Conservation (phyloP, 2,113 vertebrate species). For the Corythaeola cristata region DNA sequence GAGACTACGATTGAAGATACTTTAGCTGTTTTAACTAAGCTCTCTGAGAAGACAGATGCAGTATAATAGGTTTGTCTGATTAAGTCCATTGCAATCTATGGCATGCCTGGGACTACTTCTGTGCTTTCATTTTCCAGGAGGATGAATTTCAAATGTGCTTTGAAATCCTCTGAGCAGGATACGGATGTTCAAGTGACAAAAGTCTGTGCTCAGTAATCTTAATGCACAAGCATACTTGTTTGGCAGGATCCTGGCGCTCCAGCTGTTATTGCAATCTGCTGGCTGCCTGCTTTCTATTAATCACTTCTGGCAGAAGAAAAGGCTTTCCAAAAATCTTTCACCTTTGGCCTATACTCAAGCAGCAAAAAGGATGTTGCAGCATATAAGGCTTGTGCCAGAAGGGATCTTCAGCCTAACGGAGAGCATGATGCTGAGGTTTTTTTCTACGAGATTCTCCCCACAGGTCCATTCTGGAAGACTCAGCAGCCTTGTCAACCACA, state of each 20-base stretch:
- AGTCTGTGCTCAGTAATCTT: background rate
- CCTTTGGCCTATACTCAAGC: background rate
- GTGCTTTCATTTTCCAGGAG: conserved; percentile 10
- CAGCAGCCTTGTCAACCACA: background rate
- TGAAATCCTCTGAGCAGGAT: background rate
- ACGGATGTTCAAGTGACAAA: conserved; percentile 8
- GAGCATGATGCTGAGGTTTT: background rate
- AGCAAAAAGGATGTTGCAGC: background rate
- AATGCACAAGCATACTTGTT: background rate
- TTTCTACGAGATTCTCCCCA: background rate
- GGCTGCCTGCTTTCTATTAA: conserved; percentile 8
- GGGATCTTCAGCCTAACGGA: background rate
- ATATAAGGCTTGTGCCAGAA: background rate
- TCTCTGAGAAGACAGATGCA: background rate
- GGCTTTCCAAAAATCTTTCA: conserved; percentile 15
- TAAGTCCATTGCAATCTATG: background rate
- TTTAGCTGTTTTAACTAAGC: background rate
- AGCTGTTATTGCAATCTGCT: background rate
- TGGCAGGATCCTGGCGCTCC: background rate
- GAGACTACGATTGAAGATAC: background rate
- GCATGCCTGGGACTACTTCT: background rate
- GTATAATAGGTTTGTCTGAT: background rate
- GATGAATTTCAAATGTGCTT: background rate
- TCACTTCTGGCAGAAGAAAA: conserved; percentile 3
- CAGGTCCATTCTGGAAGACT: background rate